phyloP scores from a whole-genome alignment of 2,888 invertebrate species.

The Sussaba pulchella region DNA sequence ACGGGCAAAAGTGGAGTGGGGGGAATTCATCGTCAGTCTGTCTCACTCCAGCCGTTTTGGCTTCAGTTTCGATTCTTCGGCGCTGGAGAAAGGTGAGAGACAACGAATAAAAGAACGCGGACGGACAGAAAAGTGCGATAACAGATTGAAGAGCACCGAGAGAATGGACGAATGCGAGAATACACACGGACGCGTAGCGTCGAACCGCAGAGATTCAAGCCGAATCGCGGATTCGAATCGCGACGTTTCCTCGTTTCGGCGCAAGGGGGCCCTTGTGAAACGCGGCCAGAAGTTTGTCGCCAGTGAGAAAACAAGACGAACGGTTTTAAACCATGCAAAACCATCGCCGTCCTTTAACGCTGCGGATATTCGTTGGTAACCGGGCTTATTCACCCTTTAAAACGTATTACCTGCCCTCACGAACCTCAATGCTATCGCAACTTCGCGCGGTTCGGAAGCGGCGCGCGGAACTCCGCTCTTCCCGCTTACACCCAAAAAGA shows the following conservation, averaged over 20 bases:
- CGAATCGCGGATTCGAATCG: constrained; percentile 70
- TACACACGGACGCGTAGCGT: background rate
- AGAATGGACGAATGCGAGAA: constrained; percentile 12
- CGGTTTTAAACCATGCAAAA: constrained; percentile 17
- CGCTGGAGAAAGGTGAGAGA: constrained; percentile 44
- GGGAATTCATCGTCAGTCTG: constrained; percentile 31
- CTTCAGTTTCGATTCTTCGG: constrained; percentile 11
- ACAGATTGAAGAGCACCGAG: constrained; percentile 23
- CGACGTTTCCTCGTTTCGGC: constrained; percentile 76
- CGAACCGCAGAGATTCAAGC: constrained; percentile 52
- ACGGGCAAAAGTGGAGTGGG: constrained; percentile 31
- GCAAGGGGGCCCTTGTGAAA: constrained; percentile 66
- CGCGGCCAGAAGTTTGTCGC: constrained; percentile 22
- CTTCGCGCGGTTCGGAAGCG: constrained; percentile 53
- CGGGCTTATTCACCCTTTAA: constrained; percentile 67
- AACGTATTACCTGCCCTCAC: constrained; percentile 71
- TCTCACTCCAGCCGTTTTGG: constrained; percentile 29
- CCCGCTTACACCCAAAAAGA: constrained; percentile 42
- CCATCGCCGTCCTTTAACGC: constrained; percentile 65
- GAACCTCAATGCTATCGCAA: constrained; percentile 73
- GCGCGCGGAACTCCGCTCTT: background rate
- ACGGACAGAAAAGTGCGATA: constrained; percentile 40
- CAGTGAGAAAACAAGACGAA: constrained; percentile 21
- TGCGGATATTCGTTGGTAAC: constrained; percentile 50
- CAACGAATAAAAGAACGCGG: constrained; percentile 46